Base-by-base conservation (phyloP, 37 sponge, comb jelly and placozoan genomes). In the Cladorhizidae sp. region DNA sequence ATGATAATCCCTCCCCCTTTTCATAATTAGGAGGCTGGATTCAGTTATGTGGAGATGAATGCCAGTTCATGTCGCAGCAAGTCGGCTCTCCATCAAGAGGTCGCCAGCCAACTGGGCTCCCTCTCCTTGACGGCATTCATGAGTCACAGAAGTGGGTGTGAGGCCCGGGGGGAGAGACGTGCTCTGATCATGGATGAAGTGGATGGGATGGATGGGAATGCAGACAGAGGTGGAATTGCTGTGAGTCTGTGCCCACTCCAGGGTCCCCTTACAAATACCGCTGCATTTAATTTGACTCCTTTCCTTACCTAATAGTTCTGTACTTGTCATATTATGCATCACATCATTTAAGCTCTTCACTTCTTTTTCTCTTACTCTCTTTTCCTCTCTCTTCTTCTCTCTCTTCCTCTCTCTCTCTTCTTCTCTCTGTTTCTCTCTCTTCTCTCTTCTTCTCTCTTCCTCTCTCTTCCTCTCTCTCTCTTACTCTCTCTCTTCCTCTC, bases 131-230 rank as follows among this genome's bases (percentile, higher is more conserved):
- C 42, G 40, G 75, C 78, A 50, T 78, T 91, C 62, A 64, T 90
- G 25, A 51, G 79, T 35, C 79, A 33, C 2, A 52, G 38, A 7
- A 76, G 68, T 20, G 88, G 42, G 33, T 78, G 83, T 39, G 74
- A 54, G 65, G n/a, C 28, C 0, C 41, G 72, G 32, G 81, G 81
- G 28, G 67, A 49, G 55, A 84, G 77, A 41, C 95, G 94, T 77
- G 97, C 81, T 25, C 84, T 98, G 37, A 90, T 96, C 22, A 98
- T 96, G 99, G 99, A 96, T 59, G 97, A 96, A 63, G 99, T 98
- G 17, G 99, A 98, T 80, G 99, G 99, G 29, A 98, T 96, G 99
- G 87, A 93, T n/a, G 99, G 99, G 0, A 96, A 93, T 82, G 99
- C 94, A 29, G 99, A 98, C 63, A 86, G 97, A 32, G 97, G 97